Evolutionary conservation across 2,888 invertebrate genomes (phyloP).

Genomic region (Drepanosiphum platanoidis): DNA sequence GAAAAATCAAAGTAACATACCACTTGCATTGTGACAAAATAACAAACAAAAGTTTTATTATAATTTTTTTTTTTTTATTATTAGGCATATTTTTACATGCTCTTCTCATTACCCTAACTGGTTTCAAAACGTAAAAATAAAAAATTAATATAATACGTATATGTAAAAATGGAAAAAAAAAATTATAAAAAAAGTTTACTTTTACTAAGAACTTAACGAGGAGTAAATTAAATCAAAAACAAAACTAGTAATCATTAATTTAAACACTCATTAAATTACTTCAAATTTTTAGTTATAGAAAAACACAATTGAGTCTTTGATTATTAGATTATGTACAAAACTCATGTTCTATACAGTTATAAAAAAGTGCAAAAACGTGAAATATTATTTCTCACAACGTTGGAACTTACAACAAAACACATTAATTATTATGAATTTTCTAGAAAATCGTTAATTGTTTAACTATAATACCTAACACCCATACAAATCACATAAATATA

Average conservation of each 20-base stretch:
- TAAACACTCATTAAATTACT: conserved; percentile 2
- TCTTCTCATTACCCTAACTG: conserved; percentile 52
- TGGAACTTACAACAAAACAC: too few species aligned
- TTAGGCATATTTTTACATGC: conserved; percentile 49
- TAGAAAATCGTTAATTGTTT: neutral
- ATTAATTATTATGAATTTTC: neutral
- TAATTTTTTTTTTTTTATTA: conserved; percentile 27
- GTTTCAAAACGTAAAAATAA: conserved; percentile 43
- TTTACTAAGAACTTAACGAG: conserved; percentile 45
- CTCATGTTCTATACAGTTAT: conserved; percentile 11
- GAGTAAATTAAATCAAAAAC: conserved; percentile 15
- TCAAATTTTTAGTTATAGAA: conserved; percentile 21
- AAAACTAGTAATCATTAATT: neutral
- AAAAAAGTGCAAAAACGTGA: conserved; percentile 49
- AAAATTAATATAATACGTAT: conserved; percentile 4
- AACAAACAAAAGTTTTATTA: conserved; percentile 22
- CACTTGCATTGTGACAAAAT: neutral
- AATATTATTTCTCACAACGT: neutral
- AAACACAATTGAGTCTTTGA: neutral
- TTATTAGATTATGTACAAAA: conserved; percentile 34
- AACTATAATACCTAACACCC: conserved; percentile 25
- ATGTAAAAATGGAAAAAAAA: conserved; percentile 21
- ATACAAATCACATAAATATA: conserved; percentile 31
- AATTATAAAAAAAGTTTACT: neutral
- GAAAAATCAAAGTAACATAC: neutral